phyloP scores from a whole-genome alignment of 2,888 invertebrate genomes.

The Podabrus alpinus region DNA sequence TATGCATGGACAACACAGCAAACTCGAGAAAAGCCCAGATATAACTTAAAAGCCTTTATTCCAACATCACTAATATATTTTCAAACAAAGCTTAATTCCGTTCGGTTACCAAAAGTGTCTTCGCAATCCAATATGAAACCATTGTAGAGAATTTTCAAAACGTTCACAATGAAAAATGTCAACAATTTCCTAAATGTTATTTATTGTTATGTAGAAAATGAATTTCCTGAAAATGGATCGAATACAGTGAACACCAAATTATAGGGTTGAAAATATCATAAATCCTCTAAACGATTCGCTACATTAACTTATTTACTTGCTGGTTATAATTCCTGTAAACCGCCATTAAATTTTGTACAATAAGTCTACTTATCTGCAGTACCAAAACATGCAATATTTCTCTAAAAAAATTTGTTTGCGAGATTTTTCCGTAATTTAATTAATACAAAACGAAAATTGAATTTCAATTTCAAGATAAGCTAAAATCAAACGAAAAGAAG shows the following conservation, averaged over 20 bases:
- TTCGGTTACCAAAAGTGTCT: neutral
- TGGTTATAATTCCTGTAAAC: slow-evolving; percentile 18
- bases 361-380: slow-evolving; percentile 1
- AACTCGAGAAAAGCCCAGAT: neutral
- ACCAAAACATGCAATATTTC: neutral
- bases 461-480: neutral
- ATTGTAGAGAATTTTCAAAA: neutral
- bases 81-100: neutral
- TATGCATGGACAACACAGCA: neutral
- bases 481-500: neutral
- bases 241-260: slow-evolving; percentile 13
- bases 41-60: slow-evolving; percentile 4
- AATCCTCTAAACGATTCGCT: slow-evolving; percentile 25
- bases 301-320: slow-evolving; percentile 23
- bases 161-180: neutral
- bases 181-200: neutral
- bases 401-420: neutral
- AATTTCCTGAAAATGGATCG: slow-evolving; percentile 2
- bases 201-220: slow-evolving; percentile 4
- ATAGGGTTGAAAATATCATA: slow-evolving; percentile 21
- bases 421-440: neutral
- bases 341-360: slow-evolving; percentile 21
- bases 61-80: slow-evolving; percentile 3
- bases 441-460: neutral
- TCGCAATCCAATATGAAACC: neutral